Conservation (phyloP, 2,797 vertebrate genomes). For the Propithecus deckenii region DNA sequence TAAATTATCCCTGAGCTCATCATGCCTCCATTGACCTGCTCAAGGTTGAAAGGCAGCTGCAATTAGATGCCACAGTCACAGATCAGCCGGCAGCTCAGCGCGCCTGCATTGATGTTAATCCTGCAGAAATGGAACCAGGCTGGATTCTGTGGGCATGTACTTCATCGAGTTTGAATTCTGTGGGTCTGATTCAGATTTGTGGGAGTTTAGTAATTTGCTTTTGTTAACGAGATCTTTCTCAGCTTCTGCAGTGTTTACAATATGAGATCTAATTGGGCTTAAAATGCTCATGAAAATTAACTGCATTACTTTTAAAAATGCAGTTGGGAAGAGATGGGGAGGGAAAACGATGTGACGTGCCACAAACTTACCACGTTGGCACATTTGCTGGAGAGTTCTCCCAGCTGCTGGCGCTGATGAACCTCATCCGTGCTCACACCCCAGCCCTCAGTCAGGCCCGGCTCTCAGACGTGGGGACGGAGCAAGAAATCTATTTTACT, state of each 20-base stretch:
- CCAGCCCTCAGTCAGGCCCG: background rate
- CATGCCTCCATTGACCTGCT: constrained; percentile 79
- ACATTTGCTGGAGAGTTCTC: background rate
- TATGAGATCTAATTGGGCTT: constrained; percentile 64
- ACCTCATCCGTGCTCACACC: background rate
- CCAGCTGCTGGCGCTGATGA: background rate
- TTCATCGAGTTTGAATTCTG: constrained; percentile 53
- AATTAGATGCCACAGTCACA: constrained; percentile 80
- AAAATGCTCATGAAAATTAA: constrained; percentile 71
- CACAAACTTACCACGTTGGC: background rate
- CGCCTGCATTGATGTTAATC: constrained; percentile 54
- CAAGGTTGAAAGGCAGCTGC: constrained; percentile 81
- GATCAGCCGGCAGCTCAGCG: constrained; percentile 54
- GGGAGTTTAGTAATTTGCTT: constrained; percentile 46
- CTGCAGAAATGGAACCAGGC: constrained; percentile 49
- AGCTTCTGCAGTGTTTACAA: constrained; percentile 64
- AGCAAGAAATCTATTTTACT: background rate
- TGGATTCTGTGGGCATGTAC: constrained; percentile 48
- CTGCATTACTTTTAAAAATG: constrained; percentile 49
- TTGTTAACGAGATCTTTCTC: constrained; percentile 67
- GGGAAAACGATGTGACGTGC: background rate
- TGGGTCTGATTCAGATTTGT: constrained; percentile 53
- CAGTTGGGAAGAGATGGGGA: constrained; percentile 38
- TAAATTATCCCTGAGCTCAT: constrained; percentile 82
- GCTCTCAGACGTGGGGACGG: background rate